Evolutionary conservation across 2,888 invertebrate species (phyloP).

Genomic region (Oeneis ivallda): DNA sequence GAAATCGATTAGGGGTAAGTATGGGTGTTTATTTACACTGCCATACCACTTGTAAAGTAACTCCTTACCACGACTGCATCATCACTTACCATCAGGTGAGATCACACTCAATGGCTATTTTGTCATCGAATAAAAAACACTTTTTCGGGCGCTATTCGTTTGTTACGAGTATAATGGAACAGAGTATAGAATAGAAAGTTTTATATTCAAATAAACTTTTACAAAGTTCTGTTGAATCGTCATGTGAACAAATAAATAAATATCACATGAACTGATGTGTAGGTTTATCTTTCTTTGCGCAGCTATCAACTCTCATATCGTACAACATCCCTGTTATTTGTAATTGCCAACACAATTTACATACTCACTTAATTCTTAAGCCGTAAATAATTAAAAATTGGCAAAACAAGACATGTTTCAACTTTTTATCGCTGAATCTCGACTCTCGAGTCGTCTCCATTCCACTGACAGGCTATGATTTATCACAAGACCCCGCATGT

Average conservation of each 20-base stretch:
- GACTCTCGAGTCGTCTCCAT: slow-evolving; percentile 39
- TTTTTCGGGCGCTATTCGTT: too few relatives aligned
- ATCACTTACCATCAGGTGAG: too few relatives aligned
- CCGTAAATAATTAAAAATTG: slow-evolving; percentile 15
- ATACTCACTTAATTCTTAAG: slow-evolving; percentile 13
- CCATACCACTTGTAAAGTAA: too few relatives aligned
- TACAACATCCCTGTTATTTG: slow-evolving; percentile 15
- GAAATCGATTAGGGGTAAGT: too few relatives aligned
- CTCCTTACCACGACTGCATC: too few relatives aligned
- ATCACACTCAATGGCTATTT: too few relatives aligned
- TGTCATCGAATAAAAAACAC: too few relatives aligned
- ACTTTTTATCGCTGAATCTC: slow-evolving; percentile 34
- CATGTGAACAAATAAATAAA: not conserved
- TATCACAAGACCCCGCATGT: slow-evolving; percentile 34
- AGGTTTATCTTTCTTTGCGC: not conserved
- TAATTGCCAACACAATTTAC: slow-evolving; percentile 13
- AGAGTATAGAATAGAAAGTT: too few relatives aligned
- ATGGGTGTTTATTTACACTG: too few relatives aligned
- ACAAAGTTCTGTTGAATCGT: not conserved
- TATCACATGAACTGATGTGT: not conserved
- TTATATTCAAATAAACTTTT: not conserved
- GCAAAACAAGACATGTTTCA: slow-evolving; percentile 24
- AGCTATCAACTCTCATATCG: not conserved
- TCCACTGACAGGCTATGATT: slow-evolving; percentile 38
- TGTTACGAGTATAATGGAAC: too few relatives aligned